Evolutionary conservation across 2,797 vertebrate species (phyloP), one percentile per base, ranked within the genome.

Genomic region (Poeciliopsis gracilis): DNA sequence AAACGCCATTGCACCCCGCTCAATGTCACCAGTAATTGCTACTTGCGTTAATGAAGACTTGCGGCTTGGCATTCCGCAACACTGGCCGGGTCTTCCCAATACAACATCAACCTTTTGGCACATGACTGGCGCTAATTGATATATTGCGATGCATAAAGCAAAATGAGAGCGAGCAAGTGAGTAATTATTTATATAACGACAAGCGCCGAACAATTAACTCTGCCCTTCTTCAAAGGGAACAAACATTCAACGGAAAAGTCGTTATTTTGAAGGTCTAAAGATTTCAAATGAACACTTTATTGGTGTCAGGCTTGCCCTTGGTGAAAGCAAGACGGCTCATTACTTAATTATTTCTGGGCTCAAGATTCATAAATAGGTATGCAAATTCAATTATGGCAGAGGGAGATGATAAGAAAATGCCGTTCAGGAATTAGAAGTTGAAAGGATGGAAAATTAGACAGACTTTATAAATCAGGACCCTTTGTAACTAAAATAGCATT

Each of bases 361-460:
- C 83, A 76, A 84, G 85, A 88, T 91, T 93, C 90, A 88, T 86
- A 94, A 94, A 93, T 94, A 94, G 89, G 90, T 93, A 93, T 93
- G 91, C 89, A 93, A 92, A 94, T 94, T 91, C 72, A 94, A 94
- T 94, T 92, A 94, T 82, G 82, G 89, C 67, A 82, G 80, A 84
- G 76, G 59, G 67, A 88, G 83, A 89, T 77, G 83, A 92, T 92
- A 93, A 88, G 87, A 83, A 89, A 94, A 89, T 92, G 78, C 90
- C 89, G 87, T 87, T 59, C 28, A 57, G 72, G 84, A 89, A 87
- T 84, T 80, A 84, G 79, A 90, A 91, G 84, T 88, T 88, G 70
- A 79, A 88, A 36, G 69, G 75, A 90, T 85, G 77, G 88, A 90
- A 53, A 91, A 83, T 83, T 81, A 81, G 82, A 81, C 90, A 91